Conservation (phyloP, 2,797 vertebrate genomes). For the Eurystomus glaucurus region DNA sequence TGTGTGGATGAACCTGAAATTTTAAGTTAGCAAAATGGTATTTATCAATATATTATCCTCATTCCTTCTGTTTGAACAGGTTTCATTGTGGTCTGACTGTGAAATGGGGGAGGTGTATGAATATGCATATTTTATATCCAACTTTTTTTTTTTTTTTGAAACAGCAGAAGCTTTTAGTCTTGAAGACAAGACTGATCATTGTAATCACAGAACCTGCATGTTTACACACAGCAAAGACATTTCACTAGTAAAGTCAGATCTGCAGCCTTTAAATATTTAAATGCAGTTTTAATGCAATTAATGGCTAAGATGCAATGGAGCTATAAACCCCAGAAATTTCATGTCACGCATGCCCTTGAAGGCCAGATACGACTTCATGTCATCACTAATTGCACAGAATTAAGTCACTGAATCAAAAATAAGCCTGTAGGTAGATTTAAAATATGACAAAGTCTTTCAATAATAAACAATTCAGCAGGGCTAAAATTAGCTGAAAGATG, state of each 20-base stretch:
- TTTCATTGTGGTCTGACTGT: background rate
- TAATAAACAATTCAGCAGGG: background rate
- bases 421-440: background rate
- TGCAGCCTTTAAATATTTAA: background rate
- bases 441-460: background rate
- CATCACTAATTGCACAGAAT: background rate
- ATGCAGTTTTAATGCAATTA: background rate
- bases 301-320: background rate
- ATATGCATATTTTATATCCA: rapidly evolving
- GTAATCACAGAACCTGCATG: background rate
- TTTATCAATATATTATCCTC: background rate
- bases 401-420: background rate
- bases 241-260: background rate
- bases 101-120: background rate
- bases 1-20: background rate
- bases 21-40: background rate
- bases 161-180: background rate
- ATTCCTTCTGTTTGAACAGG: background rate
- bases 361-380: background rate
- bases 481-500: background rate
- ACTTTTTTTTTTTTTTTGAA: background rate
- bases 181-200: background rate
- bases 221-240: background rate
- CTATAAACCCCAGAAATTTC: background rate
- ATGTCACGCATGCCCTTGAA: background rate